These are phyloP conservation scores for Bhutanitis thaidina DNA, from an alignment of 2,888 invertebrate genomes.

Conservation along the genomic window DNA sequence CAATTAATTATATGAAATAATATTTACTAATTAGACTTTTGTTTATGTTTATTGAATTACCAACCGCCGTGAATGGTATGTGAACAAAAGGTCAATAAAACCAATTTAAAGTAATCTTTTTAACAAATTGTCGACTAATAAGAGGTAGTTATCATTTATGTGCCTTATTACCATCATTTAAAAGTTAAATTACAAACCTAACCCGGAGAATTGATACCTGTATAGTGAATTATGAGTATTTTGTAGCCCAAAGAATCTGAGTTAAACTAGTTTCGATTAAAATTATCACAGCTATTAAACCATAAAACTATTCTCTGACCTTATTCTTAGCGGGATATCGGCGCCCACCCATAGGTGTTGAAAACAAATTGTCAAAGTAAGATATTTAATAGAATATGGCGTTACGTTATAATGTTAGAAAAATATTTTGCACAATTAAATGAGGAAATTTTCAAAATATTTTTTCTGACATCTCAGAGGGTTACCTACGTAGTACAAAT, in stretches of 20 bases:
- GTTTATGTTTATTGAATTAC: no score
- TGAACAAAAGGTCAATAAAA: background rate
- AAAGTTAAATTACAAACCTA: conserved; percentile 5
- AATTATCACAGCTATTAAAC: conserved; percentile 42
- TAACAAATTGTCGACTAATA: conserved; percentile 5
- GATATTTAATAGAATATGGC: no score
- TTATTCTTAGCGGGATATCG: conserved; percentile 43
- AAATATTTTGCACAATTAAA: no score
- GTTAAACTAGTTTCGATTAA: conserved; percentile 31
- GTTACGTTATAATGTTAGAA: no score
- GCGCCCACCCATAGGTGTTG: conserved; percentile 66
- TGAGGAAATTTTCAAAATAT: no score
- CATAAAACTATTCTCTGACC: conserved; percentile 44
- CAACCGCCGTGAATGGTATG: background rate
- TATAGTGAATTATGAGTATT: conserved; percentile 16
- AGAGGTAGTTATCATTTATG: conserved; percentile 9
- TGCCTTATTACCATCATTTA: background rate
- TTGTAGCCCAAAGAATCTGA: background rate
- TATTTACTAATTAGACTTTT: no score
- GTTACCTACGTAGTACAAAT: no score
- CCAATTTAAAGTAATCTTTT: background rate
- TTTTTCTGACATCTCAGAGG: no score
- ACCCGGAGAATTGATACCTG: background rate
- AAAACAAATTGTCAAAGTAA: conserved; percentile 39
- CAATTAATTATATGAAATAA: no score